Base-by-base conservation (phyloP, 2,797 vertebrate genomes). In the Rhinophrynus dorsalis region DNA sequence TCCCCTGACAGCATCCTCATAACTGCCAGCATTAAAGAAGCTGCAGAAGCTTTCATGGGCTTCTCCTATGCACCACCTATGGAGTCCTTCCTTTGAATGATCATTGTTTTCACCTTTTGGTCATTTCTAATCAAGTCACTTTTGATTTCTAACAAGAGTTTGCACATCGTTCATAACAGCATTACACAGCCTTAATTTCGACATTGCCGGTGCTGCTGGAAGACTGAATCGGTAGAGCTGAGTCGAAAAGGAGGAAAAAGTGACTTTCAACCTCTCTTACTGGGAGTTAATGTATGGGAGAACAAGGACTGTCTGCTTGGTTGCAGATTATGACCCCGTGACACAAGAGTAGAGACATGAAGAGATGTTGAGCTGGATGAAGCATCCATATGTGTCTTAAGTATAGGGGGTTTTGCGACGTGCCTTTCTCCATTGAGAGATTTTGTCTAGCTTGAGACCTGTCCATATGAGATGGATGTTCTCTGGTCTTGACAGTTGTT, bases 1-100 rank as follows among this genome's bases (percentile, higher is more conserved):
- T 96, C 96, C n/a, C 93, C 96, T 0, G 96, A 99, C 85, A 96
- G 94, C 75, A 90, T 90, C 35, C 93, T 98, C 3, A 88, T 93
- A 80, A 97, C 96, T 0, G 91, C 95, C 83, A 99, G 97, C 0
- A 94, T 97, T 84, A 96, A 94, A 77, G 97, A 98, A 76, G 97
- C 95, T 0, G 90, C 95, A 0, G 96, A 97, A 75, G 97, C 97
- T 29, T 99, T 99, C 58, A 84, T 97, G 29, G 97, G 97, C 77
- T 99, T 99, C 80, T 99, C 97, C 0, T 99, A 99, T 20, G 88
- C 92, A 21, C 96, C 96, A 1, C 91, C 95, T 0, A 81, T 95
- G 91, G 97, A 98, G 84, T 98, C 89, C 51, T 93, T 92, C 85
- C 86, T 94, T 82, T 94, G 91, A 91, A 81, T 18, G 5, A 57